Evolutionary conservation across 2,888 invertebrate genomes (phyloP).

Genomic region (Chouioia cunea): DNA sequence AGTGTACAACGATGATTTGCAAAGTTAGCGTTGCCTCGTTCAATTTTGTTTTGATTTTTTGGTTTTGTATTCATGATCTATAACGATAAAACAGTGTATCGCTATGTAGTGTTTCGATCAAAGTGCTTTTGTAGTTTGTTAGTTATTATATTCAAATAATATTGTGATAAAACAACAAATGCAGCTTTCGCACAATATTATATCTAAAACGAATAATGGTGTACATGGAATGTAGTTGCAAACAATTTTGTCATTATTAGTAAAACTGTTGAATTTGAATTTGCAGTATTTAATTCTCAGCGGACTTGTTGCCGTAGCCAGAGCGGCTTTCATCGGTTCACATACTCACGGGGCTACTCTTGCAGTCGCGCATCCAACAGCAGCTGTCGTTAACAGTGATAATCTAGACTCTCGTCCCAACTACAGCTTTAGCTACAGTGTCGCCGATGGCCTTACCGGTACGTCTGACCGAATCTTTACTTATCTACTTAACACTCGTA

Average conservation of each 20-base stretch:
- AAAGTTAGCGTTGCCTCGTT: conserved; percentile 53
- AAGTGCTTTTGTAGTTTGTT: not conserved
- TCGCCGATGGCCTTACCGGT: conserved; percentile 63
- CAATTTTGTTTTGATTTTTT: conserved; percentile 1
- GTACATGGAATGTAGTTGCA: not conserved
- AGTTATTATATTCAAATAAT: not conserved
- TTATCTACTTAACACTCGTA: conserved; percentile 10
- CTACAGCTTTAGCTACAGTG: conserved; percentile 64
- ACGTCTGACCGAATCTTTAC: conserved; percentile 19
- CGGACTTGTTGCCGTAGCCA: conserved; percentile 55
- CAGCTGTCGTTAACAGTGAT: conserved; percentile 54
- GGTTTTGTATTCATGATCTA: not conserved
- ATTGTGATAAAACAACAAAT: not conserved
- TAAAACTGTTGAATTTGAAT: conserved; percentile 22
- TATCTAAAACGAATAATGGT: not conserved
- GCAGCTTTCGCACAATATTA: not conserved
- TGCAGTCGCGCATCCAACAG: conserved; percentile 56
- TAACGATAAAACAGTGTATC: too few species aligned
- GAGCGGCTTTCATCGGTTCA: conserved; percentile 55
- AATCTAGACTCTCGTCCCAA: conserved; percentile 61
- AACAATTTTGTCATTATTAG: too few species aligned
- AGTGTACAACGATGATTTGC: conserved; percentile 51
- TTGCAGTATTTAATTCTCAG: conserved; percentile 55
- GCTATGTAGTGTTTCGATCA: too few species aligned
- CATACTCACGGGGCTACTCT: conserved; percentile 54